phyloP scores from a whole-genome alignment of 2,888 invertebrate species.

The Eilema griseolum region DNA sequence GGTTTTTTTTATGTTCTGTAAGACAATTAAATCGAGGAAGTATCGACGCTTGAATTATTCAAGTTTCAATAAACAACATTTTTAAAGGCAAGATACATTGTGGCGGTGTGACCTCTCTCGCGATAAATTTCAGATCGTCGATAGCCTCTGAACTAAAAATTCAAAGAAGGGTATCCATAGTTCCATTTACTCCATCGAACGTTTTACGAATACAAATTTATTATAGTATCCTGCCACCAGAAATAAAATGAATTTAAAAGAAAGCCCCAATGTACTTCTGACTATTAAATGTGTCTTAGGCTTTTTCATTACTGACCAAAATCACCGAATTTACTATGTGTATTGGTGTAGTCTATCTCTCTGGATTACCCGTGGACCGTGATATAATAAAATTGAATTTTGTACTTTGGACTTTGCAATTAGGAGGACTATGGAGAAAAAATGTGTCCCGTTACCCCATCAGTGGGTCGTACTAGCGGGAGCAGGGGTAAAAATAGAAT shows the following conservation, averaged over 20 bases:
- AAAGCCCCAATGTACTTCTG: background rate
- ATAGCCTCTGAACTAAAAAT: background rate
- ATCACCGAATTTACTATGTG: background rate
- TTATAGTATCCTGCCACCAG: slow-evolving; percentile 1
- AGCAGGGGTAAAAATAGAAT: no score
- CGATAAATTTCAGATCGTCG: background rate
- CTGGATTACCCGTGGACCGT: no score
- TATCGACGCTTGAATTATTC: background rate
- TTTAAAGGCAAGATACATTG: background rate
- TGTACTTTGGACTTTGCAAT: no score
- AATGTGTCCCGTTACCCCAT: no score
- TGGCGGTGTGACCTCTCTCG: background rate
- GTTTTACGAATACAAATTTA: slow-evolving; percentile 7
- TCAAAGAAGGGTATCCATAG: slow-evolving; percentile 2
- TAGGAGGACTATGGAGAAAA: no score
- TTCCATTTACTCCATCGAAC: background rate
- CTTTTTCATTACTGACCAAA: slow-evolving; percentile 2
- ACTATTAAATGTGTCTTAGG: background rate
- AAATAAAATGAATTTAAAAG: background rate
- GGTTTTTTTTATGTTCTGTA: background rate
- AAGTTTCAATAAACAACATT: background rate
- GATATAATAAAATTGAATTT: no score
- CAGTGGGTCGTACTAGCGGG: no score
- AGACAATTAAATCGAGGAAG: background rate
- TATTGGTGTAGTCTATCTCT: background rate